Conservation (phyloP, 2,113 vertebrate species). For the Triplophysa rosa region DNA sequence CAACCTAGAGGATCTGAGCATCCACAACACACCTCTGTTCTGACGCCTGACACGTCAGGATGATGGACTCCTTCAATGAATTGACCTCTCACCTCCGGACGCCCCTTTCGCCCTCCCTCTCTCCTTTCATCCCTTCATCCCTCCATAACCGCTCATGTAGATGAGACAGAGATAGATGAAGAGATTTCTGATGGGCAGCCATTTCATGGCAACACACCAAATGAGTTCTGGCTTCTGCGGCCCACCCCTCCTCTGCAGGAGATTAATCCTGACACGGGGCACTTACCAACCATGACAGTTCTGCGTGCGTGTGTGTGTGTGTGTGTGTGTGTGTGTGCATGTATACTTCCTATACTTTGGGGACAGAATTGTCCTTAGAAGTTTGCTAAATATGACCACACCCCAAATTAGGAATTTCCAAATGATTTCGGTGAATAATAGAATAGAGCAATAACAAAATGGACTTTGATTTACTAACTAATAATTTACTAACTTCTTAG, state of each 20-base stretch:
- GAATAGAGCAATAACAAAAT: no score
- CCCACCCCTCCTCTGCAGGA: conserved; percentile 55
- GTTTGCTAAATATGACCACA: not conserved
- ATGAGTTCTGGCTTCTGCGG: conserved; percentile 65
- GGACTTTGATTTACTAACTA: no score
- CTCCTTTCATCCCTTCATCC: conserved; percentile 47
- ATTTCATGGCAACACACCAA: conserved; percentile 59
- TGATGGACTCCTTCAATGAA: conserved; percentile 68
- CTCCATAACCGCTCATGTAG: conserved; percentile 63
- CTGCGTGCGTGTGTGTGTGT: conserved; percentile 53
- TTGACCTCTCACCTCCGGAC: conserved; percentile 70
- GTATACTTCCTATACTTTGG: not conserved
- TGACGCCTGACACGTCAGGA: conserved; percentile 61
- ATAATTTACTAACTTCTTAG: no score
- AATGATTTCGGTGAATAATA: no score
- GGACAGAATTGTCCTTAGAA: not conserved
- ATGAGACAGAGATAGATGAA: conserved; percentile 76
- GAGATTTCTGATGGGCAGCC: conserved; percentile 60
- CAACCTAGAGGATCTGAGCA: not conserved
- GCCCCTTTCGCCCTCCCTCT: conserved; percentile 57
- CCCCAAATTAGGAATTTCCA: not conserved
- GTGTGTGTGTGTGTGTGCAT: no score
- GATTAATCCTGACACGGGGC: conserved; percentile 65
- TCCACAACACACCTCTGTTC: not conserved
- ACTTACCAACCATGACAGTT: conserved; percentile 50